These are phyloP conservation scores for Labia minor DNA, from an alignment of 2,888 invertebrate species.

Conservation along the genomic window DNA sequence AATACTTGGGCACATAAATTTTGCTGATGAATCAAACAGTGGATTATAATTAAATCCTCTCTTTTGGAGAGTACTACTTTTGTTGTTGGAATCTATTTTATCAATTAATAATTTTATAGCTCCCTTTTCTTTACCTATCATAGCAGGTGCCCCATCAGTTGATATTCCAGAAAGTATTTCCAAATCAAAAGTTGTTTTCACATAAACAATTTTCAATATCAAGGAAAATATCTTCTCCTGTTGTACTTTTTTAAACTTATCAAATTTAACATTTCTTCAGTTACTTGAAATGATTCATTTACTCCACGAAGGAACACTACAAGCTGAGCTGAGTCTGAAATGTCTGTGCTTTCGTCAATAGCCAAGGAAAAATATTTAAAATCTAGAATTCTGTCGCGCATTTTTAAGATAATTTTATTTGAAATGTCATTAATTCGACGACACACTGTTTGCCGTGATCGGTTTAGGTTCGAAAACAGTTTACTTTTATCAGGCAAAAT, in stretches of 20 bases:
- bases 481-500: conserved; percentile 24
- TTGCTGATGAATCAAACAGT: conserved; percentile 22
- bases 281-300: conserved; percentile 22
- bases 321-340: conserved; percentile 13
- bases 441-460: conserved; percentile 23
- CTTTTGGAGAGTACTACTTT: conserved; percentile 24
- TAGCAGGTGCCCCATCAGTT: conserved; percentile 23
- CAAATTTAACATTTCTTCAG: conserved; percentile 24
- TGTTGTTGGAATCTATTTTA: conserved; percentile 24
- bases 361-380: conserved; percentile 25
- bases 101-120: conserved; percentile 23
- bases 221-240: conserved; percentile 25
- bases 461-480: conserved; percentile 23
- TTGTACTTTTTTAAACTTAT: conserved; percentile 24
- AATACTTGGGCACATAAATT: conserved; percentile 25
- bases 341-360: conserved; percentile 3
- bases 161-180: conserved; percentile 22
- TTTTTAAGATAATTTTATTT: conserved; percentile 21
- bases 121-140: conserved; percentile 23
- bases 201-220: conserved; percentile 20
- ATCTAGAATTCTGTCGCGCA: conserved; percentile 24
- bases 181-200: conserved; percentile 24
- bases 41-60: conserved; percentile 24
- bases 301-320: conserved; percentile 19
- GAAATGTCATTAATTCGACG: conserved; percentile 24